phyloP scores from a whole-genome alignment of 1,140 invertebrate species.

The Ptiloglossa arizonensis region DNA sequence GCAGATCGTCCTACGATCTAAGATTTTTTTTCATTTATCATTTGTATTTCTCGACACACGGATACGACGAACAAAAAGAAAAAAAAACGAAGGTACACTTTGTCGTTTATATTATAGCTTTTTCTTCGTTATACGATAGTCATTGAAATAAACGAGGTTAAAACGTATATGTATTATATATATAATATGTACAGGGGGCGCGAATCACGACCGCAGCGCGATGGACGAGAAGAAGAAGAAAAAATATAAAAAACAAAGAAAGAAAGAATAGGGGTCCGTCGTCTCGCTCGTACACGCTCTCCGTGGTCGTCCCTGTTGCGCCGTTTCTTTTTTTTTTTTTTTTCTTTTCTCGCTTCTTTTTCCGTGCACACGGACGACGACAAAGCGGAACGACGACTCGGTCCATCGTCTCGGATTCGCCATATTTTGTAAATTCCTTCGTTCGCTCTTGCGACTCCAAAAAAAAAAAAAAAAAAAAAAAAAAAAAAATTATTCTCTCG shows the following conservation, averaged over 20 bases:
- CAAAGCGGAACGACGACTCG: not conserved
- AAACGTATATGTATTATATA: conserved; percentile 51
- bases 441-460: not conserved
- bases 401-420: not conserved
- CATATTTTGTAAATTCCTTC: no score
- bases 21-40: conserved; percentile 20
- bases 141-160: conserved; percentile 56
- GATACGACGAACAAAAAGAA: conserved; percentile 36
- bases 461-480: no score
- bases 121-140: conserved; percentile 37
- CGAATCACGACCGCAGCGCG: conserved; percentile 8
- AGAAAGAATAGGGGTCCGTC: no score
- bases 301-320: not conserved
- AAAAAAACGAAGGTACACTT: conserved; percentile 53
- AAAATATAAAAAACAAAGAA: no score
- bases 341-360: conserved; percentile 4
- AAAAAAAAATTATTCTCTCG: no score
- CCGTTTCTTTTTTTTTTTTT: no score
- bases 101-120: conserved; percentile 46
- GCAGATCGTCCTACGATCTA: conserved; percentile 58
- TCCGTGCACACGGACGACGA: not conserved
- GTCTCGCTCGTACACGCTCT: no score
- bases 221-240: conserved; percentile 46
- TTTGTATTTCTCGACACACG: conserved; percentile 42
- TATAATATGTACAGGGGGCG: not conserved